Base-by-base conservation (phyloP, 1,140 invertebrate species). In the Pseudomyrmex cubaensis region DNA sequence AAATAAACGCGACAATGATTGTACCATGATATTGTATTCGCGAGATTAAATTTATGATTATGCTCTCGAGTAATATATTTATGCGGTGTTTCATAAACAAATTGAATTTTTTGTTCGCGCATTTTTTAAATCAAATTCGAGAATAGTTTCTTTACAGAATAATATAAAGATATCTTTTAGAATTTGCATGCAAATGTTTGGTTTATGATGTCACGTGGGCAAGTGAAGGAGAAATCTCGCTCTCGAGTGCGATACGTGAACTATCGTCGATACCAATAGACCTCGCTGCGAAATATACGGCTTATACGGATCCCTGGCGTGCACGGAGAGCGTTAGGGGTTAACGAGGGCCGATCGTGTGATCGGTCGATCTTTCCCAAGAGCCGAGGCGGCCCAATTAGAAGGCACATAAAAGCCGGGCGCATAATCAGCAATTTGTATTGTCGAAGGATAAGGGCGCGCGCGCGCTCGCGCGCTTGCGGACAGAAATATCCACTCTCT, bases 401-500 rank as follows among this genome's bases (percentile, higher is more conserved):
- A 91, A 92, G 91, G 90, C 85, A 90, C 88, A 87, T 89, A 90
- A 90, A 89, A 86, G 90, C 90, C 80, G 90, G 86, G 90, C 90
- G 91, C 90, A 91, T 91, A 91, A 92, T 91, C 90, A 90, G 90
- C 87, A 92, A 92, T 92, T 91, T 92, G 91, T 91, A 91, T 91
- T 91, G 91, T 90, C 84, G 87, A 86, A 86, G 89, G 80, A 87
- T 87, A 88, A 87, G 77, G 76, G 35, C 52, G 76, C 54, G 22
- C 72, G 73, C 44, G 59, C 59, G 44, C 25, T 44, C 35, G n/a
- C 70, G 63, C 67, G 20, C 61, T 80, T 22, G 46, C 63, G 62
- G 44, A 78, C 64, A 76, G 67, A 48, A 74, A 62, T 62, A 25
- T 48, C 52, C 74, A 48, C 44, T 64, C 61, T 20, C 17, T n/a